Evolutionary conservation across 2,888 invertebrate genomes (phyloP).

Genomic region (Cataglyphis cursor): DNA sequence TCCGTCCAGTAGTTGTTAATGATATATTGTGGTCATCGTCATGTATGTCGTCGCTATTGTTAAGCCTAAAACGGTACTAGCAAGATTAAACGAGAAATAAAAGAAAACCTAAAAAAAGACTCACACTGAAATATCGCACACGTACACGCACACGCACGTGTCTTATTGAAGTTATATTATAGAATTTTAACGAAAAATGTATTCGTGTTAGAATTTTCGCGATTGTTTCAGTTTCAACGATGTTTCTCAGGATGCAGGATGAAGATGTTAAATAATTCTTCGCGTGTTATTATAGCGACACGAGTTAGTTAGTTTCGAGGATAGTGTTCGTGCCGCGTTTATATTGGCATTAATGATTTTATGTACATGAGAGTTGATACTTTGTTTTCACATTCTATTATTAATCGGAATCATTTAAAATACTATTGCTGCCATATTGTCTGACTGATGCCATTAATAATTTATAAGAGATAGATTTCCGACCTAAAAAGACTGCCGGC

Average conservation of each 20-base stretch:
- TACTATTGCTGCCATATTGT: slow-evolving; percentile 33
- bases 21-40: slow-evolving; percentile 68
- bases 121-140: slow-evolving; percentile 42
- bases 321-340: slow-evolving; percentile 11
- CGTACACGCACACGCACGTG: slow-evolving; percentile 60
- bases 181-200: slow-evolving; percentile 38
- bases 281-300: slow-evolving; percentile 45
- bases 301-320: slow-evolving; percentile 27
- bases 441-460: slow-evolving; percentile 45
- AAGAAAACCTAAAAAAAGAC: slow-evolving; percentile 41
- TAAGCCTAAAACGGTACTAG: slow-evolving; percentile 56
- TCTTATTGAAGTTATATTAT: slow-evolving; percentile 53
- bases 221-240: slow-evolving; percentile 51
- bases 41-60: slow-evolving; percentile 70
- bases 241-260: slow-evolving; percentile 45
- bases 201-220: slow-evolving; percentile 54
- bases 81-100: slow-evolving; percentile 45
- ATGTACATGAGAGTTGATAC: slow-evolving; percentile 68
- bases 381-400: slow-evolving; percentile 64
- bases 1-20: slow-evolving; percentile 78
- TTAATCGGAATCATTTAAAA: slow-evolving; percentile 57
- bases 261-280: slow-evolving; percentile 54
- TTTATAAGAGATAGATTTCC: slow-evolving; percentile 63
- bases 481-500: slow-evolving; percentile 76
- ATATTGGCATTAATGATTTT: slow-evolving; percentile 58